phyloP scores from a whole-genome alignment of 2,797 vertebrate genomes.

The Phrynocephalus vlangalii region DNA sequence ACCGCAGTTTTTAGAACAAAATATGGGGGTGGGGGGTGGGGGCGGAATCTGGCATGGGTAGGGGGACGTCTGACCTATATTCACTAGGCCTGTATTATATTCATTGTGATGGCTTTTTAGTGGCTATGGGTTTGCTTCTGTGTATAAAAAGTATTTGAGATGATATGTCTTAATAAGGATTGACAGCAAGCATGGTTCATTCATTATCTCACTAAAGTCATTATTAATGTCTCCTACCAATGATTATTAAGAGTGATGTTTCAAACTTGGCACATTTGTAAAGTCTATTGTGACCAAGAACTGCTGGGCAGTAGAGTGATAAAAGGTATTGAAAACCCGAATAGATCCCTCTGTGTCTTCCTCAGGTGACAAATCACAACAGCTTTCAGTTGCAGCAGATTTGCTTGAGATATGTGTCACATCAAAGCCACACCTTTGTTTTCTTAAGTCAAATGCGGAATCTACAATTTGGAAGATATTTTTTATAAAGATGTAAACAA shows the following conservation, averaged over 20 bases:
- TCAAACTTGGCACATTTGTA: slow-evolving; percentile 43
- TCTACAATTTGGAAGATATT: background rate
- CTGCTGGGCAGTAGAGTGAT: slow-evolving; percentile 18
- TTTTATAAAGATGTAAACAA: background rate
- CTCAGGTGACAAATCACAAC: slow-evolving; percentile 22
- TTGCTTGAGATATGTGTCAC: background rate
- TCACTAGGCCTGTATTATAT: background rate
- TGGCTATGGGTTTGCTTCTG: background rate
- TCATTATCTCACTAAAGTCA: slow-evolving; percentile 24
- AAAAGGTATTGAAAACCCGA: slow-evolving; percentile 22
- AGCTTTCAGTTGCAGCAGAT: slow-evolving; percentile 1
- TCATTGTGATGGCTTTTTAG: background rate
- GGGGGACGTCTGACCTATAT: background rate
- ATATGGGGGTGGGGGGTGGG: no score
- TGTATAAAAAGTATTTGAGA: background rate
- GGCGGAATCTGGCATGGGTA: background rate
- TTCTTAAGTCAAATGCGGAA: background rate
- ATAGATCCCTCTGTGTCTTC: background rate
- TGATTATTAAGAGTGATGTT: slow-evolving; percentile 40
- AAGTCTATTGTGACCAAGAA: slow-evolving; percentile 32
- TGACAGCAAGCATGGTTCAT: slow-evolving; percentile 46
- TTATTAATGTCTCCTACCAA: slow-evolving; percentile 43
- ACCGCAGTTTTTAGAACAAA: background rate
- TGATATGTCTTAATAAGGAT: slow-evolving; percentile 7
- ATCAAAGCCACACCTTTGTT: background rate